These are phyloP conservation scores for Nematostella vectensis DNA, from an alignment of 92 coral and sea anemone genomes.

Conservation along the genomic window DNA sequence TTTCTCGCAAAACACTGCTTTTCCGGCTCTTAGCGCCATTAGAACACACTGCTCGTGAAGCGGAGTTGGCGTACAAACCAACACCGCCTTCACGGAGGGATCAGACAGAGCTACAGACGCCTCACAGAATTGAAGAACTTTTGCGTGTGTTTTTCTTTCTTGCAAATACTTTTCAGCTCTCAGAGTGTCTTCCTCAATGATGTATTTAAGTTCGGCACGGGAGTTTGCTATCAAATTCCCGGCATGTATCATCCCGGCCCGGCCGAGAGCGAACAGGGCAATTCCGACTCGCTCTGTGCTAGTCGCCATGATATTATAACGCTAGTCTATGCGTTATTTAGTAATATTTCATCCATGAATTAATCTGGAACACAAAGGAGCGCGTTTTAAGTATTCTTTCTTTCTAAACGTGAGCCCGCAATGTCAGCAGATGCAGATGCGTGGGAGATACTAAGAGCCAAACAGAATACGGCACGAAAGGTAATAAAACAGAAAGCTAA, in stretches of 20 bases:
- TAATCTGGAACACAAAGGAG: too few species aligned
- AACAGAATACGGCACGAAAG: too few species aligned
- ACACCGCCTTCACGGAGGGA: conserved; percentile 47
- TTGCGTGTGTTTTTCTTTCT: conserved; percentile 22
- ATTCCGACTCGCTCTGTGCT: conserved; percentile 27
- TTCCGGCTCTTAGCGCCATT: conserved; percentile 58
- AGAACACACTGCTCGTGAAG: conserved; percentile 60
- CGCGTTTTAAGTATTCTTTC: too few species aligned
- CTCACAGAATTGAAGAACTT: conserved; percentile 38
- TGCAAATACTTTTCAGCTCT: conserved; percentile 52
- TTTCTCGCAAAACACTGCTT: conserved; percentile 93
- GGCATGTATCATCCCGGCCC: conserved; percentile 84
- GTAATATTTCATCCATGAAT: too few species aligned
- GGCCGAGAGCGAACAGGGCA: conserved; percentile 73
- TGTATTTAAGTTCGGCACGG: conserved; percentile 55
- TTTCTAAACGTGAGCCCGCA: too few species aligned
- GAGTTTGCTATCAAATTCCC: conserved; percentile 33
- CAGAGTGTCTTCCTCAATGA: conserved; percentile 61
- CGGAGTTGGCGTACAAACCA: conserved; percentile 73
- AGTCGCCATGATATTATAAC: too few species aligned
- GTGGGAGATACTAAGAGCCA: too few species aligned
- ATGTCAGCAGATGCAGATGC: too few species aligned
- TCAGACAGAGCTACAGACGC: conserved; percentile 37
- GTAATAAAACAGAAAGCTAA: too few species aligned
- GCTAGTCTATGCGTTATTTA: too few species aligned